Percentiles rank a stretch among this genome's conserved stretches.
Conservation (phyloP, 37 sponge, comb jelly and placozoan species). For the Spongilla lacustris region DNA sequence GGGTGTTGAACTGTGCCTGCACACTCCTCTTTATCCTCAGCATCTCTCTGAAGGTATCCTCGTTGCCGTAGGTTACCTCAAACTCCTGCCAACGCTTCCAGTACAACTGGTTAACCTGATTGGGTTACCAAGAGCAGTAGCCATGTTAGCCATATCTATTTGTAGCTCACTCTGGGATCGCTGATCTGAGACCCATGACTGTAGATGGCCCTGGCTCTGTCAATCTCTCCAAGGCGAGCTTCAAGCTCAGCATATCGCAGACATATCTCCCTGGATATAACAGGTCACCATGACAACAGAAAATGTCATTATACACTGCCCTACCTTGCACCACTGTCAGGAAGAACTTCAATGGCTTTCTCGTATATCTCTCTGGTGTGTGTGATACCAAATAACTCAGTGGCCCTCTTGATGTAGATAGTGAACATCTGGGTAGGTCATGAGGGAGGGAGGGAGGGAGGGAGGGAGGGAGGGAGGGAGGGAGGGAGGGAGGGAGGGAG, state of each 20-base stretch:
- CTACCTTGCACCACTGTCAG: slow-evolving; percentile 83
- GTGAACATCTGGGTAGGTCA: slow-evolving; percentile 82
- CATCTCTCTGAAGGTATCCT: slow-evolving; percentile 99
- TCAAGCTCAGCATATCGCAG: slow-evolving; percentile 92
- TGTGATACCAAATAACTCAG: slow-evolving; percentile 89
- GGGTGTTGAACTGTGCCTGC: slow-evolving; percentile 97
- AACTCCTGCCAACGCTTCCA: slow-evolving; percentile 98
- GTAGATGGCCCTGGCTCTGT: slow-evolving; percentile 90
- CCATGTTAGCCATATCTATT: not conserved
- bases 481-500: not conserved
- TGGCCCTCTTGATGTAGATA: slow-evolving; percentile 93
- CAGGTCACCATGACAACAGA: not conserved
- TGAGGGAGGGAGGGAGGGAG: not conserved
- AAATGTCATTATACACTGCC: not conserved
- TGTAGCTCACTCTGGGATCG: slow-evolving; percentile 85
- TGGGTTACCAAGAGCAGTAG: not conserved
- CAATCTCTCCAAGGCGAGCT: slow-evolving; percentile 95
- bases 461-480: not conserved
- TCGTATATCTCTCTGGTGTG: slow-evolving; percentile 98
- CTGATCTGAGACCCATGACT: slow-evolving; percentile 94
- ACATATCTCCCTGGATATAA: slow-evolving; percentile 82
- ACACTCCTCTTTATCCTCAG: slow-evolving; percentile 97
- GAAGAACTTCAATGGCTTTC: slow-evolving; percentile 91
- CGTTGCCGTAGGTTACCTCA: slow-evolving; percentile 97
- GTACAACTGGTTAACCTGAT: slow-evolving; percentile 68